Conservation (phyloP, 2,113 vertebrate species). For the Rhadina sibilatrix region DNA sequence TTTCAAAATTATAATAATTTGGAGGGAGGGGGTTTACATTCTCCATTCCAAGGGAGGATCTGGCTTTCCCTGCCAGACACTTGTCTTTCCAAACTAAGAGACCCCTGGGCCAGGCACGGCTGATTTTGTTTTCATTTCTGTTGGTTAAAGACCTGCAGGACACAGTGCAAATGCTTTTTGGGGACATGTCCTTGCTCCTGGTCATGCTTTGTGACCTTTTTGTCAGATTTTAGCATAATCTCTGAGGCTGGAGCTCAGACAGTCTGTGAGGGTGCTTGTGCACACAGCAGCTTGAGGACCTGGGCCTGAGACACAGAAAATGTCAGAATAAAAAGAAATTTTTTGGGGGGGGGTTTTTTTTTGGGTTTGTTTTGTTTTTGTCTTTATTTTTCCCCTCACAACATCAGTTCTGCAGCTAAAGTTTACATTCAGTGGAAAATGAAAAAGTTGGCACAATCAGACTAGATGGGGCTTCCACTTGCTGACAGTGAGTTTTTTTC, state of each 20-base stretch:
- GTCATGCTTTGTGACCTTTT: not conserved
- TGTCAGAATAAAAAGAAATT: not conserved
- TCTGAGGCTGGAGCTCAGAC: not conserved
- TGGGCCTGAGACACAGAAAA: not conserved
- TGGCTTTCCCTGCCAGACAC: no score
- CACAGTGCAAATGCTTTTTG: not conserved
- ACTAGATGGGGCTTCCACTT: not conserved
- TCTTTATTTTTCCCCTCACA: fast-evolving
- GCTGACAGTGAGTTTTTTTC: not conserved
- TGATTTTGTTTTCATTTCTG: not conserved
- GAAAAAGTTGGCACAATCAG: not conserved
- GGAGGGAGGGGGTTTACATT: no score
- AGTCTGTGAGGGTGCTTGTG: fast-evolving
- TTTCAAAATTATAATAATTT: no score
- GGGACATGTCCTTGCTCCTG: not conserved
- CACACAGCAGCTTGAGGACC: not conserved
- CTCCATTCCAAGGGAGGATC: no score
- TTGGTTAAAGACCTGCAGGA: not conserved
- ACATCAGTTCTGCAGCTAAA: not conserved
- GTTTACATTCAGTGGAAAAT: not conserved
- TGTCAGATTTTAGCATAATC: not conserved
- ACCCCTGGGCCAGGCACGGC: not conserved
- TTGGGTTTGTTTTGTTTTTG: not conserved
- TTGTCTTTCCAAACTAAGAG: no score
- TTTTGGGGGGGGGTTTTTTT: no score